Evolutionary conservation across 2,113 vertebrate genomes (phyloP).

Genomic region (Pseudorectes ferrugineus): DNA sequence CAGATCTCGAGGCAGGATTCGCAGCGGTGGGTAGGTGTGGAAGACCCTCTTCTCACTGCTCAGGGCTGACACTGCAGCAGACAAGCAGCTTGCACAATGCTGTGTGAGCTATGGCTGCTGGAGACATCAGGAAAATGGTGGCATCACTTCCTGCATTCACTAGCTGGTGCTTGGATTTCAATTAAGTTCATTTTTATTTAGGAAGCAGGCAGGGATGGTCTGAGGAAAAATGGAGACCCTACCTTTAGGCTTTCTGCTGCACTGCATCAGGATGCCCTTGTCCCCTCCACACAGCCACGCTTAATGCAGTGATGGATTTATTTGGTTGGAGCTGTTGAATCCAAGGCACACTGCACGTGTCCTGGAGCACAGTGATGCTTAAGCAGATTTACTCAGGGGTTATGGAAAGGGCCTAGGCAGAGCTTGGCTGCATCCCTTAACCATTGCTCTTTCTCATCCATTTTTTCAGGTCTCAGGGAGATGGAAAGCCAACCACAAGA

Average conservation of each 20-base stretch:
- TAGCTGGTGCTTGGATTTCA: not conserved
- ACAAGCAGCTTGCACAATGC: not conserved
- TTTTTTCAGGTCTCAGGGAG: not conserved
- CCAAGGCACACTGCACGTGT: not conserved
- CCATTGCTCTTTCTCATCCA: not conserved
- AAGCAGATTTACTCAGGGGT: not conserved
- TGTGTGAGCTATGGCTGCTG: not conserved
- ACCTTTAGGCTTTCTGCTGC: not conserved
- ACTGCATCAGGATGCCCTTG: not conserved
- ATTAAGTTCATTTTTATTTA: not conserved
- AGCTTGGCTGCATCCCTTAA: not conserved
- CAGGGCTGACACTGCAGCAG: not conserved
- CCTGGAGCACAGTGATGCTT: not conserved
- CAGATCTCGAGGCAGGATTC: not conserved
- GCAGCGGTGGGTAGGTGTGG: not conserved
- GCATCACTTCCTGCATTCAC: not conserved
- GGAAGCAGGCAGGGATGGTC: not conserved
- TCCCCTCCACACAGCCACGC: not conserved
- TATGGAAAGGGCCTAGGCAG: not conserved
- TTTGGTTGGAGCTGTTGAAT: not conserved
- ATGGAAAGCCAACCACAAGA: not conserved
- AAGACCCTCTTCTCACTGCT: not conserved
- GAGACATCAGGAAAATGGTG: not conserved
- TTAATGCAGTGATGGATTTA: not conserved
- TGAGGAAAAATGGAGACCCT: not conserved